Evolutionary conservation across 2,113 vertebrate genomes (phyloP), one percentile per base, ranked within the genome.

Genomic region (Corythornis vintsioides): DNA sequence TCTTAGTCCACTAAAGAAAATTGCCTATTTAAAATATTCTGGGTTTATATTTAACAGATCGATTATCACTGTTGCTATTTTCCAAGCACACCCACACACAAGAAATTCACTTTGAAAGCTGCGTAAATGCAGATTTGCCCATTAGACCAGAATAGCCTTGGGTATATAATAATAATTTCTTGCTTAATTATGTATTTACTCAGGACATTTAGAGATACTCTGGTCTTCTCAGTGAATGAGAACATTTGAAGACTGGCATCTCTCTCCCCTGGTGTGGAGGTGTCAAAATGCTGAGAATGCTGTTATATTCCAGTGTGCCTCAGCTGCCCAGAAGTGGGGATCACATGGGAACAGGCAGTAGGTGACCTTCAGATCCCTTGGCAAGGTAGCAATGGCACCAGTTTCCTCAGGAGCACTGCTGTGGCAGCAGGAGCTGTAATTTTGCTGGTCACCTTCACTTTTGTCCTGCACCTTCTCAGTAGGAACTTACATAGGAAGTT

Each of bases 11-110:
- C 82, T 95, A 94, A 88, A 66, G 74, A 89, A 92, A 94, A 94
- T 93, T 33, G 87, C 60, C 88, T 77, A 57, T 82, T 83, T 93
- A 78, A 91, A 92, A n/a, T 85, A 56, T 64, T 92, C 84, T 71
- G 60, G 63, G 40, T 95, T 87, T 92, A 78, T 94, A 87, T 89
- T 95, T 93, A 94, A 90, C 77, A 89, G 91, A 93, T 81, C 84
- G 45, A 93, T 96, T 91, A 90, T 80, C 78, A 70, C 71, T 6
- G 0, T 82, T 90, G 80, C 63, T 83, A 45, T 92, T 89, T 93
- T 92, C 89, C 89, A 93, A 89, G 88, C 67, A 86, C 64, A 81
- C 64, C 59, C 70, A 90, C 86, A 75, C 53, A 90, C 81, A 91
- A 71, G 63, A 94, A 95, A 92, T 89, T 50, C 33, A 75, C 78